Conservation (phyloP, 2,888 invertebrate genomes). For the Drosophila bunnanda region DNA sequence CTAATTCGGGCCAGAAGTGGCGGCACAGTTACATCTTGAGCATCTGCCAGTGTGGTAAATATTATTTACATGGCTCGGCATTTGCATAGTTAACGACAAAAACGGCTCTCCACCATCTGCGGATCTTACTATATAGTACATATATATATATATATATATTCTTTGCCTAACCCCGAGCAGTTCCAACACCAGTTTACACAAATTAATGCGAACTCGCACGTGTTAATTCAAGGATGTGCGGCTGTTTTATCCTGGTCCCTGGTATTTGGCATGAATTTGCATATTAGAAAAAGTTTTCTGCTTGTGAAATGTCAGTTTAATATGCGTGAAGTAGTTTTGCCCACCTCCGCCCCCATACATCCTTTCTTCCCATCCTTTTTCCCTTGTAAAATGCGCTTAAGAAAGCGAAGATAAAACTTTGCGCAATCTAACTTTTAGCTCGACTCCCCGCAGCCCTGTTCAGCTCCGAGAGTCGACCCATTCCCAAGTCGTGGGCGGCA, state of each 20-base stretch:
- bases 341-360: constrained; percentile 1
- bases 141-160: neutral
- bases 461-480: constrained; percentile 17
- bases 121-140: constrained; percentile 20
- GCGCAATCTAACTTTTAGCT: constrained; percentile 62
- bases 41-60: constrained; percentile 78
- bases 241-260: constrained; percentile 57
- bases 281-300: constrained; percentile 77
- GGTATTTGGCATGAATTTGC: constrained; percentile 75
- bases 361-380: constrained; percentile 22
- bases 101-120: constrained; percentile 49
- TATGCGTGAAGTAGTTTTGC: constrained; percentile 78
- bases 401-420: constrained; percentile 70
- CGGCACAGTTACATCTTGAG: constrained; percentile 68
- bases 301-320: constrained; percentile 80
- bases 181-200: constrained; percentile 62
- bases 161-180: constrained; percentile 46
- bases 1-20: constrained; percentile 67
- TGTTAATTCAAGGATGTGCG: constrained; percentile 78
- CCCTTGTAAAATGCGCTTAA: constrained; percentile 61
- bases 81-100: constrained; percentile 79
- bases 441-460: neutral
- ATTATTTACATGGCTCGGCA: constrained; percentile 73
- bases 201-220: constrained; percentile 78
- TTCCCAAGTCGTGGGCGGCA: constrained; percentile 62